These are phyloP conservation scores for Megaceryle maxima DNA, from an alignment of 2,113 vertebrate species.

Conservation along the genomic window DNA sequence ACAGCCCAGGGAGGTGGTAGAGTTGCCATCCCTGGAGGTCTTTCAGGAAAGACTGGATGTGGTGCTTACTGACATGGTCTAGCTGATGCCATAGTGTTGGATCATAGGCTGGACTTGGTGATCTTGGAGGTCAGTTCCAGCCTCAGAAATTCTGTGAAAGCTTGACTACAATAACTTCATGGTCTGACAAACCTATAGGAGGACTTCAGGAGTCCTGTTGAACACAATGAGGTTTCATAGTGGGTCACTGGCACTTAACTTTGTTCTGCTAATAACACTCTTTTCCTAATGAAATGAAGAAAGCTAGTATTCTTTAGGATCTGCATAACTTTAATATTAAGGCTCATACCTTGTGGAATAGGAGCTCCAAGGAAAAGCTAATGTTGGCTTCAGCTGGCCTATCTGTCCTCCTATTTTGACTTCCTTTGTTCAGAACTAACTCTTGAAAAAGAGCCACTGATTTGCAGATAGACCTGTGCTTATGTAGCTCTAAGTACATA, in stretches of 20 bases:
- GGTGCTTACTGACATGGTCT: no score
- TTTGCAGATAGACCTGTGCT: neutral
- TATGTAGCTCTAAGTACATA: neutral
- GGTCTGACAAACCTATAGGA: neutral
- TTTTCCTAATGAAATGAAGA: neutral
- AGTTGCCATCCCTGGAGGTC: no score
- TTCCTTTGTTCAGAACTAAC: neutral
- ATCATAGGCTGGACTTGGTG: no score
- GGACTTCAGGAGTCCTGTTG: neutral
- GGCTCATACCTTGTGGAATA: neutral
- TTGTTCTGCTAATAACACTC: neutral
- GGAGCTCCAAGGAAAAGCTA: neutral
- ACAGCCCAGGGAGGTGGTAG: no score
- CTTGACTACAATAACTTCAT: neutral
- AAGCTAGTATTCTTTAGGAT: neutral
- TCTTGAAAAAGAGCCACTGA: neutral
- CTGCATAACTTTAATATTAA: neutral
- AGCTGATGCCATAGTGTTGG: no score
- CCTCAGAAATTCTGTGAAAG: neutral
- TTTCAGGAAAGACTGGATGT: no score
- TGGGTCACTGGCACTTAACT: neutral
- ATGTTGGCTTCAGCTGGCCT: neutral
- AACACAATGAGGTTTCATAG: neutral
- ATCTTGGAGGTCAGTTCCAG: no score
- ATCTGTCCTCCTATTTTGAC: neutral